Evolutionary conservation across 2,888 invertebrate species (phyloP).

Genomic region (Arrhopalites spinosus): DNA sequence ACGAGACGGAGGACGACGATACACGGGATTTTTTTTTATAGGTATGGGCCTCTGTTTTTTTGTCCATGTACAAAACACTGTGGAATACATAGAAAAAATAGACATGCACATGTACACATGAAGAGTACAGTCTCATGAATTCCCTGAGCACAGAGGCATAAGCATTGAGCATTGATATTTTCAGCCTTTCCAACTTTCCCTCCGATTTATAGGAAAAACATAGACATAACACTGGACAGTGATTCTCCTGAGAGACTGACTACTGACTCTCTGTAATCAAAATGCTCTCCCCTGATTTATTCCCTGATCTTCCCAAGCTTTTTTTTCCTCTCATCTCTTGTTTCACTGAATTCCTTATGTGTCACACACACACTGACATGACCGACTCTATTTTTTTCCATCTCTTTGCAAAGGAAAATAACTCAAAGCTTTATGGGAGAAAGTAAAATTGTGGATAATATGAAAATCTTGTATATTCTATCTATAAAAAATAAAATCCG

Average conservation of each 20-base stretch:
- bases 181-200: slow-evolving; percentile 23
- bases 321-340: slow-evolving; percentile 9
- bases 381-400: background rate
- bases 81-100: background rate
- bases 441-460: too few relatives aligned
- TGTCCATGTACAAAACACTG: too few relatives aligned
- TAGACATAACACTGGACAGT: slow-evolving; percentile 30
- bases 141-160: slow-evolving; percentile 35
- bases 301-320: slow-evolving; percentile 28
- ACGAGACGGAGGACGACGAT: slow-evolving; percentile 18
- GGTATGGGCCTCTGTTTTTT: background rate
- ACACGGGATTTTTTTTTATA: slow-evolving; percentile 14
- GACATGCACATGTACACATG: background rate
- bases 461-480: too few relatives aligned
- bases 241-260: slow-evolving; percentile 37
- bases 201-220: slow-evolving; percentile 36
- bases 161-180: slow-evolving; percentile 38
- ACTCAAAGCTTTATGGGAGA: background rate
- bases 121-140: slow-evolving; percentile 7
- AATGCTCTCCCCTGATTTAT: slow-evolving; percentile 40
- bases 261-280: slow-evolving; percentile 33
- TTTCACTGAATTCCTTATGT: slow-evolving; percentile 7
- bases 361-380: background rate
- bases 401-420: background rate
- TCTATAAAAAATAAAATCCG: background rate